Evolutionary conservation across 2,888 invertebrate species (phyloP).

Genomic region (Ochropleura plecta): DNA sequence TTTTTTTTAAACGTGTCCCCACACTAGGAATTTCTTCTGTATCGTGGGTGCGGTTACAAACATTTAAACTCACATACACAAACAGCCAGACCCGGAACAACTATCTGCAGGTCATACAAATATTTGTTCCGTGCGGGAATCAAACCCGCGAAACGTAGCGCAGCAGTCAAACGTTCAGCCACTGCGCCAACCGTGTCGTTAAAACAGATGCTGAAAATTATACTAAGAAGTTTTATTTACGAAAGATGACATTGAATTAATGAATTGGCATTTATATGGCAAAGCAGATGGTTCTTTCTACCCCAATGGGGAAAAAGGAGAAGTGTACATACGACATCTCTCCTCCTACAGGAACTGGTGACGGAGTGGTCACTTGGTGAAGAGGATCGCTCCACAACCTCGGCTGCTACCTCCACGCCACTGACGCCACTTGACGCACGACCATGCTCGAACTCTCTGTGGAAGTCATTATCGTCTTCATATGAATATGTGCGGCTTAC

Average conservation of each 20-base stretch:
- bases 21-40: too few relatives aligned
- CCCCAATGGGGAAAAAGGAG: neutral
- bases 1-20: too few relatives aligned
- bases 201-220: neutral
- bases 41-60: too few relatives aligned
- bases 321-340: slow-evolving; percentile 92
- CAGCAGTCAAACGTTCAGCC: too few relatives aligned
- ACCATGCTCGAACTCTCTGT: slow-evolving; percentile 88
- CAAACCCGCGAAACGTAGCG: too few relatives aligned
- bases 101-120: too few relatives aligned
- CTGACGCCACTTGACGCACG: slow-evolving; percentile 79
- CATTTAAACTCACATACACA: too few relatives aligned
- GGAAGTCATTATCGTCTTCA: slow-evolving; percentile 15
- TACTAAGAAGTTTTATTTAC: neutral
- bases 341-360: slow-evolving; percentile 94
- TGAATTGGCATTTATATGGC: neutral
- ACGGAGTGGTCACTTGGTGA: slow-evolving; percentile 96
- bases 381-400: slow-evolving; percentile 94
- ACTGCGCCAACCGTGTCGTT: too few relatives aligned
- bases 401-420: slow-evolving; percentile 95
- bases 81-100: too few relatives aligned
- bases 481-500: neutral
- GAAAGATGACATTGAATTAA: neutral
- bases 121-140: too few relatives aligned
- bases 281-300: neutral